Conservation (phyloP, 2,113 vertebrate species). For the Smithornis capensis region DNA sequence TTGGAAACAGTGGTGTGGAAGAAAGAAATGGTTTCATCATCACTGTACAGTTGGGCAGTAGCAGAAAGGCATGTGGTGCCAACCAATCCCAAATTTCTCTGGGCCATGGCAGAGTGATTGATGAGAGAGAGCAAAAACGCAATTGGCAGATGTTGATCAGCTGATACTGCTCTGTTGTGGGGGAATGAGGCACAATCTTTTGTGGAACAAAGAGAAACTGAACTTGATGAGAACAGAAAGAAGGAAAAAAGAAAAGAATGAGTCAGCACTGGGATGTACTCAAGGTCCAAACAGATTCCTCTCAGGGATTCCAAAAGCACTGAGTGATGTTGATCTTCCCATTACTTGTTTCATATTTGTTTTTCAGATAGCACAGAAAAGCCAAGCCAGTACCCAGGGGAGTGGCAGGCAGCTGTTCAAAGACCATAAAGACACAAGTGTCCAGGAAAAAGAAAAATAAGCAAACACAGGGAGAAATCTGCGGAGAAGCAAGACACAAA, state of each 20-base stretch:
- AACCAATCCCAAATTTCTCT: neutral
- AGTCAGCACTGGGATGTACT: neutral
- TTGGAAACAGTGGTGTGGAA: neutral
- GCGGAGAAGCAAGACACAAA: neutral
- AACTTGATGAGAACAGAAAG: neutral
- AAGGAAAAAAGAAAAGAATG: neutral
- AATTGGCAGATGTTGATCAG: neutral
- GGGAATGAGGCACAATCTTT: neutral
- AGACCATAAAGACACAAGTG: constrained; percentile 17
- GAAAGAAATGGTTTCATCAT: neutral
- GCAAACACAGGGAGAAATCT: constrained; percentile 1
- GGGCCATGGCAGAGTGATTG: neutral
- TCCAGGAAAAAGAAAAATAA: constrained; percentile 55
- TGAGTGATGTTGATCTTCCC: constrained; percentile 53
- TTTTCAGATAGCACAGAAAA: constrained; percentile 66
- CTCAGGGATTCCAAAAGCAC: constrained; percentile 53
- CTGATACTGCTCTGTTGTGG: neutral
- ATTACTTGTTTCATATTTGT: constrained; percentile 71
- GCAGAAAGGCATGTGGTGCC: neutral
- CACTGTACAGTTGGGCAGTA: neutral
- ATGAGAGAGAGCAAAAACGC: neutral
- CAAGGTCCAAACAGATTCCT: constrained; percentile 20
- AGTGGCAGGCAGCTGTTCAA: constrained; percentile 65
- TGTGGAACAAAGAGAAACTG: neutral
- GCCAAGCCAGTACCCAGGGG: constrained; percentile 60